phyloP scores from a whole-genome alignment of 2,113 vertebrate genomes.

The Bufo gargarizans region DNA sequence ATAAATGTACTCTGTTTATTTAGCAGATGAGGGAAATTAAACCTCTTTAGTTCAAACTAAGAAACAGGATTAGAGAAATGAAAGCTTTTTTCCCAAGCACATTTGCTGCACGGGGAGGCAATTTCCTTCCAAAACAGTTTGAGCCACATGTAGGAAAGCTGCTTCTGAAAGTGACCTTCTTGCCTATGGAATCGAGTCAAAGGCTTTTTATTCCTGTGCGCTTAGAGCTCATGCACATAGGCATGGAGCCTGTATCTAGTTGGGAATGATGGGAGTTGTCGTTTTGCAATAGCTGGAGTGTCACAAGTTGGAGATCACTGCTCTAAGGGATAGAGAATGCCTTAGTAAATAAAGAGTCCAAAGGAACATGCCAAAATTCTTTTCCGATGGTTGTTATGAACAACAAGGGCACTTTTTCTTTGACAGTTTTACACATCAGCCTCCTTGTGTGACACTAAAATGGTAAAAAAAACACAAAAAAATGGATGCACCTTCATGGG shows the following conservation, averaged over 20 bases:
- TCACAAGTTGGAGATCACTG: too few species aligned
- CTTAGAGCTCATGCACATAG: neutral
- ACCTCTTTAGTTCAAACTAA: neutral
- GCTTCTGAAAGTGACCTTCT: neutral
- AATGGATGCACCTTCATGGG: neutral
- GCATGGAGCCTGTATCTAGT: neutral
- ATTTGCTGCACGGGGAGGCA: neutral
- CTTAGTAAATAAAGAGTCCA: neutral
- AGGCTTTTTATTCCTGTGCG: neutral
- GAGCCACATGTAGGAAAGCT: neutral
- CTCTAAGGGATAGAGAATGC: neutral
- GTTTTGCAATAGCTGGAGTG: too few species aligned
- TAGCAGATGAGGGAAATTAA: constrained; percentile 1
- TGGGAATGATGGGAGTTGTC: too few species aligned
- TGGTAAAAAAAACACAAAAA: constrained; percentile 8
- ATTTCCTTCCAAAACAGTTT: neutral
- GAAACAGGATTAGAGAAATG: constrained; percentile 28
- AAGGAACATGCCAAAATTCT: neutral
- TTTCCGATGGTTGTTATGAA: neutral
- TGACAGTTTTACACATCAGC: neutral
- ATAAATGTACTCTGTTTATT: constrained; percentile 31
- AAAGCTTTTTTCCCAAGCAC: neutral
- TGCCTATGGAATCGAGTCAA: neutral
- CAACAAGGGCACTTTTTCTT: neutral
- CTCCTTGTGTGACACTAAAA: neutral